Percentiles rank a stretch among this genome's conserved stretches.
Evolutionary conservation across 2,888 invertebrate genomes (phyloP).

Genomic region (Eupithecia centaureata): DNA sequence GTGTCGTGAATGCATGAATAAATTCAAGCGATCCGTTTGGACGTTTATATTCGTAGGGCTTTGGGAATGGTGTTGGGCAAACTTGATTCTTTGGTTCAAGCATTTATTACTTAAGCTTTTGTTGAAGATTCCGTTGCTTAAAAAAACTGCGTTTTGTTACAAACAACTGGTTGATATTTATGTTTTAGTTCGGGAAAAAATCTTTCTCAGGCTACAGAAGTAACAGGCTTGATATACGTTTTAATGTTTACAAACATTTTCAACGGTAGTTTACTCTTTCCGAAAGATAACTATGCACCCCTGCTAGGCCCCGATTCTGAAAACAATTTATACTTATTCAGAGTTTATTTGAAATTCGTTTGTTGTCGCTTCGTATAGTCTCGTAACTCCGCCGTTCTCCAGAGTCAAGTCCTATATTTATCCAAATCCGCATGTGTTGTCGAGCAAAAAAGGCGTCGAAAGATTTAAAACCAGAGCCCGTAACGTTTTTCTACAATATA

Average conservation of each 20-base stretch:
- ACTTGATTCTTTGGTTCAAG: constrained; percentile 25
- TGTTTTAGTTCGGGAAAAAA: not conserved
- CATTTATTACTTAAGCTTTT: not conserved
- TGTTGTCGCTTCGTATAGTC: not conserved
- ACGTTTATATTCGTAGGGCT: constrained; percentile 46
- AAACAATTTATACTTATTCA: not conserved
- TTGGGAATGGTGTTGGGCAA: constrained; percentile 31
- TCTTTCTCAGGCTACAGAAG: not conserved
- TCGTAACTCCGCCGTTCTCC: not conserved
- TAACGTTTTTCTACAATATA: constrained; percentile 61
- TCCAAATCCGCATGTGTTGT: constrained; percentile 44
- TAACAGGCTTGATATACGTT: not conserved
- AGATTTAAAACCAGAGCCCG: constrained; percentile 63
- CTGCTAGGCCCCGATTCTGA: constrained; percentile 35
- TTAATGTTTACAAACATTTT: constrained; percentile 16
- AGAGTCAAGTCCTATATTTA: constrained; percentile 47
- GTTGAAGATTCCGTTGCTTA: constrained; percentile 9
- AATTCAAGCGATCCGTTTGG: constrained; percentile 46
- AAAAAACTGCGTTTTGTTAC: constrained; percentile 20
- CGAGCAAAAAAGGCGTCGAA: constrained; percentile 62
- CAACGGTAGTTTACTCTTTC: constrained; percentile 13
- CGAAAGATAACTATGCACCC: constrained; percentile 1
- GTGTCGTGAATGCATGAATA: constrained; percentile 46
- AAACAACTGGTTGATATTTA: constrained; percentile 8
- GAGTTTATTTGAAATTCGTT: not conserved